Percentiles rank a stretch among this genome's conserved stretches.
Conservation (phyloP, 2,113 vertebrate species). For the Myiozetetes cayanensis region DNA sequence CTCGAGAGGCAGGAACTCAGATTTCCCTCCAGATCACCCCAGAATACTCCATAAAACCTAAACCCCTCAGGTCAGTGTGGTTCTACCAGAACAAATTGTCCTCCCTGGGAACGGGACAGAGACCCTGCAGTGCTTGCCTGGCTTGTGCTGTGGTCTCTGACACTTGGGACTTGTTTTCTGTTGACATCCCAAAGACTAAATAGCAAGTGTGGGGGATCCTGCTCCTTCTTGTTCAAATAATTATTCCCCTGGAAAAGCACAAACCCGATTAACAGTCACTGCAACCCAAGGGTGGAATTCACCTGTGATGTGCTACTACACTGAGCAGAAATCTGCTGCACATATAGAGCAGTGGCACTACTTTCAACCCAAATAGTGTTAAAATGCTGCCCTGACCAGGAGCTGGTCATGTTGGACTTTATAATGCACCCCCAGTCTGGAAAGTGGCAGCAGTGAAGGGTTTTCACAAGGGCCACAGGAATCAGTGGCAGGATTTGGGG, state of each 20-base stretch:
- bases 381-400: background rate
- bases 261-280: background rate
- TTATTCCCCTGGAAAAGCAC: background rate
- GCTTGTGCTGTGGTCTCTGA: background rate
- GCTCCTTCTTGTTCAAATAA: background rate
- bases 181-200: background rate
- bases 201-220: background rate
- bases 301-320: background rate
- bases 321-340: background rate
- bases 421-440: background rate
- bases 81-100: background rate
- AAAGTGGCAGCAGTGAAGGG: background rate
- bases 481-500: background rate
- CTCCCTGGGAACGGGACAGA: background rate
- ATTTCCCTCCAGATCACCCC: background rate
- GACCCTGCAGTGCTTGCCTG: background rate
- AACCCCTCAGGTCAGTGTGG: background rate
- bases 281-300: background rate
- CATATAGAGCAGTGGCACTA: background rate
- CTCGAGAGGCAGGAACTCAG: background rate
- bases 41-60: accelerated
- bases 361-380: background rate
- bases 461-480: background rate
- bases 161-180: background rate
- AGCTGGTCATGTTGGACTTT: background rate